A percentile compares a stretch with the other conserved stretches of the same genome.
Evolutionary conservation across 2,888 invertebrate species (phyloP).

Genomic region (Epirrhoe alternata): DNA sequence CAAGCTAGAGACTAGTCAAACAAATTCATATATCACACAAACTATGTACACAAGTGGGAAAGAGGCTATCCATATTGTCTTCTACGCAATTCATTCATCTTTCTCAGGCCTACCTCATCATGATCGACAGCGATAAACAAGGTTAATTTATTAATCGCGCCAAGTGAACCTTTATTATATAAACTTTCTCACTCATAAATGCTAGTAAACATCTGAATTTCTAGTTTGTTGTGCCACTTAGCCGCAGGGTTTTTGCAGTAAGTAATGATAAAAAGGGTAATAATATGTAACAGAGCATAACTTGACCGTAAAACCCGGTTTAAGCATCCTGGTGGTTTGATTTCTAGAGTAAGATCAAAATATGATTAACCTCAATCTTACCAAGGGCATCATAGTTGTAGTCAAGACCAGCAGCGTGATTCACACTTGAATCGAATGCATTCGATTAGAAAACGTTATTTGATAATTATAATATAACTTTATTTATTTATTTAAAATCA

Average conservation of each 20-base stretch:
- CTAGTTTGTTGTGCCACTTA: slow-evolving; percentile 31
- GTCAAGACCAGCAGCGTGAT: too few relatives aligned
- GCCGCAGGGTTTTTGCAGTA: slow-evolving; percentile 27
- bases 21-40: too few relatives aligned
- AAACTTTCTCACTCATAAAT: slow-evolving; percentile 19
- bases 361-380: neutral
- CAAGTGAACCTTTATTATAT: slow-evolving; percentile 6
- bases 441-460: too few relatives aligned
- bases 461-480: too few relatives aligned
- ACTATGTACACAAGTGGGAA: too few relatives aligned
- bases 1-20: too few relatives aligned
- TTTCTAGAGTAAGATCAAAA: neutral
- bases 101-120: too few relatives aligned
- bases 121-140: neutral
- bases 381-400: too few relatives aligned
- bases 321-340: neutral
- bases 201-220: slow-evolving; percentile 20
- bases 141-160: neutral
- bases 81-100: too few relatives aligned
- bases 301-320: neutral
- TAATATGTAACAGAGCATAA: neutral
- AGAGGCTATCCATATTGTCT: too few relatives aligned
- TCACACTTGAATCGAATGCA: too few relatives aligned
- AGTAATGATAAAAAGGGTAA: slow-evolving; percentile 5
- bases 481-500: too few relatives aligned